Percentiles rank a stretch among this genome's conserved stretches.
phyloP scores from a whole-genome alignment of 2,888 invertebrate species.

The Coleophora flavipennella region DNA sequence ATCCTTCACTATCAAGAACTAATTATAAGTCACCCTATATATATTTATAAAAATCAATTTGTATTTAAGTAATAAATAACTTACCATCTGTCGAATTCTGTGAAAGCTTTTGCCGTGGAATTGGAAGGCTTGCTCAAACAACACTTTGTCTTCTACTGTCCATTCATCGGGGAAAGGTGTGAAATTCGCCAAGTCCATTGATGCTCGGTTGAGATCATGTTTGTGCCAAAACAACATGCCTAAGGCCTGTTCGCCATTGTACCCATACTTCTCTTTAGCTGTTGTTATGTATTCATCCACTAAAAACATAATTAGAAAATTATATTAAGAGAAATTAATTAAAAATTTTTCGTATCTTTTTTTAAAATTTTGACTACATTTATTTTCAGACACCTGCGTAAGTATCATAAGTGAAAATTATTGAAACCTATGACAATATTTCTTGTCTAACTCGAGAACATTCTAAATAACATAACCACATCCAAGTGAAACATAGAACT shows the following conservation, averaged over 20 bases:
- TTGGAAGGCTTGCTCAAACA: conserved; percentile 98
- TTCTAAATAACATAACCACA: too few species aligned
- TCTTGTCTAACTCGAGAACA: too few species aligned
- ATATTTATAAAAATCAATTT: too few species aligned
- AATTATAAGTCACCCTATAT: too few species aligned
- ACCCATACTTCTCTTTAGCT: conserved; percentile 97
- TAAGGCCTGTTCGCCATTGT: conserved; percentile 96
- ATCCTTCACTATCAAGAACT: too few species aligned
- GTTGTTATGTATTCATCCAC: conserved; percentile 96
- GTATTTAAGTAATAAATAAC: too few species aligned
- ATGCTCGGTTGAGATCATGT: conserved; percentile 93
- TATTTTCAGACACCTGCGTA: too few species aligned
- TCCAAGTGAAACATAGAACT: too few species aligned
- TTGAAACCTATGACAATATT: too few species aligned
- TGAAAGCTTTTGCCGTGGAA: conserved; percentile 99
- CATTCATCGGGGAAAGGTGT: conserved; percentile 98
- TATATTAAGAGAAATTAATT: conserved; percentile 2
- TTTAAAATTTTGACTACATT: too few species aligned
- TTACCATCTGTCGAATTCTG: conserved; percentile 97
- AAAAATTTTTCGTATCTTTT: too few species aligned
- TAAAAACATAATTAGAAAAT: conserved; percentile 50
- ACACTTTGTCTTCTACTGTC: conserved; percentile 97
- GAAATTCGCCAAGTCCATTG: conserved; percentile 95
- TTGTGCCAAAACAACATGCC: conserved; percentile 99
- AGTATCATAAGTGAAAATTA: too few species aligned